These are phyloP conservation scores for Nymphalis urticae DNA, from an alignment of 2,888 invertebrate species.

Conservation along the genomic window DNA sequence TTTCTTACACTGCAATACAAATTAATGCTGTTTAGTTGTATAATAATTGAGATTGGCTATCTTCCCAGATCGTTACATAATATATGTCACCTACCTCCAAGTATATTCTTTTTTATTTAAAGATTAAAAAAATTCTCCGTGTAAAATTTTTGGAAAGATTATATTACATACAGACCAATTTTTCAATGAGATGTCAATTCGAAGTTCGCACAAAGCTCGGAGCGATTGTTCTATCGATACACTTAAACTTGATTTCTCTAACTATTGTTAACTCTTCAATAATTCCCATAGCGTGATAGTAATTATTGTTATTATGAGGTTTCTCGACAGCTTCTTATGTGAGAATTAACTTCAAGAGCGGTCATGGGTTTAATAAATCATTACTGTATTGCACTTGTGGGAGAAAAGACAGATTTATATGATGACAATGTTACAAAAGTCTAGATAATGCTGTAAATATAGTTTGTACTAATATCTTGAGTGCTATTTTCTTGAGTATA, in stretches of 20 bases:
- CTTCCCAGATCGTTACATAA: no score
- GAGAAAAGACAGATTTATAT: slow-evolving; percentile 14
- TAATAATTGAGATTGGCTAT: not conserved
- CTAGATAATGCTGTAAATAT: not conserved
- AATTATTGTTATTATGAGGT: slow-evolving; percentile 36
- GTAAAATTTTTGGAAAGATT: no score
- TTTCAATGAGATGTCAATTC: not conserved
- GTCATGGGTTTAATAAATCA: slow-evolving; percentile 22
- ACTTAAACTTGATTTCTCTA: slow-evolving; percentile 41
- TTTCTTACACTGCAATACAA: not conserved
- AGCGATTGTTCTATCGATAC: not conserved
- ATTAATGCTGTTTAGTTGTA: not conserved
- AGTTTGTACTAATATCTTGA: no score
- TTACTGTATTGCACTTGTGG: slow-evolving; percentile 35
- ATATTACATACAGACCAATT: no score
- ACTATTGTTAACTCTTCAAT: slow-evolving; percentile 38
- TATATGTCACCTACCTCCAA: no score
- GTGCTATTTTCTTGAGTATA: no score
- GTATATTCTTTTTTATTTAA: no score
- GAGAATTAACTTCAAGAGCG: slow-evolving; percentile 31
- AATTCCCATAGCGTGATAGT: slow-evolving; percentile 41
- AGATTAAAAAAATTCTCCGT: no score
- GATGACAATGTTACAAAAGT: not conserved
- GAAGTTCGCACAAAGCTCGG: not conserved
- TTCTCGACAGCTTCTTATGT: slow-evolving; percentile 38